phyloP scores from a whole-genome alignment of 2,888 invertebrate genomes.

The Drosophila siamana region DNA sequence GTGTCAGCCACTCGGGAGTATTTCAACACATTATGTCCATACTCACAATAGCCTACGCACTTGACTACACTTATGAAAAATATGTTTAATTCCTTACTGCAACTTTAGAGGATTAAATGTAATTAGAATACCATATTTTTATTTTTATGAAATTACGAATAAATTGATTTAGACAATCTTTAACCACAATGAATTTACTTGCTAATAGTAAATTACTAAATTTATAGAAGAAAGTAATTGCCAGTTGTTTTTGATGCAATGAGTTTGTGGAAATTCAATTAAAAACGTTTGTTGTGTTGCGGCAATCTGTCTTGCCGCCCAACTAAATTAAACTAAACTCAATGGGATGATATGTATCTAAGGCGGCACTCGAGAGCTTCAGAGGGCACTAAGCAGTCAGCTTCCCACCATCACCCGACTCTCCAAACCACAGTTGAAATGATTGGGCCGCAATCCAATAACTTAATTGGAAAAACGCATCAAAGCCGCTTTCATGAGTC shows the following conservation, averaged over 20 bases:
- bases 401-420: constrained; percentile 1
- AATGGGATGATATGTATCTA: constrained; percentile 44
- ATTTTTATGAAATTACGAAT: constrained; percentile 3
- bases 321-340: constrained; percentile 38
- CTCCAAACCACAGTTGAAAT: constrained; percentile 44
- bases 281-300: constrained; percentile 47
- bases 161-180: constrained; percentile 2
- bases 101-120: constrained; percentile 19
- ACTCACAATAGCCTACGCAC: constrained; percentile 4
- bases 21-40: constrained; percentile 25
- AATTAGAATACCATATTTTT: constrained; percentile 31
- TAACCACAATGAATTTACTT: constrained; percentile 16
- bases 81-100: constrained; percentile 9
- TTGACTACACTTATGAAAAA: constrained; percentile 15
- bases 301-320: not conserved
- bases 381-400: not conserved
- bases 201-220: constrained; percentile 13
- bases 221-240: constrained; percentile 37
- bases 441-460: constrained; percentile 53
- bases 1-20: not conserved
- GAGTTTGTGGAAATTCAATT: constrained; percentile 60
- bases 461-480: constrained; percentile 69
- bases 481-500: constrained; percentile 45
- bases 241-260: constrained; percentile 39
- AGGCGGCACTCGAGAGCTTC: constrained; percentile 5